Evolutionary conservation across 2,113 vertebrate species (phyloP), one percentile per base, ranked within the genome.

Genomic region (Sebastes fasciatus): DNA sequence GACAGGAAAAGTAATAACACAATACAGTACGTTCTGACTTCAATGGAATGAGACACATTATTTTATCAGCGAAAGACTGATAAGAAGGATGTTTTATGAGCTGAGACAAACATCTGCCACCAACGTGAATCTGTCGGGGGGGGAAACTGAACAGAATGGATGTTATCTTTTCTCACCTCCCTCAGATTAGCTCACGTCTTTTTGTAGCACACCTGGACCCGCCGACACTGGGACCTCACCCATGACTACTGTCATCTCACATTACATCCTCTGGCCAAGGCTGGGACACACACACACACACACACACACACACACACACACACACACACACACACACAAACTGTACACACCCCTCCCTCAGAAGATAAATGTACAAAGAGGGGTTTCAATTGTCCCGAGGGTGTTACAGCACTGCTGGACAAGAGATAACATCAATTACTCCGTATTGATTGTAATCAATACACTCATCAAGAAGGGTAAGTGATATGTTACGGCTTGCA

Each of bases 391-490:
- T 46, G 17, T 83, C 75, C 68, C 40, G 0, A 52, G 71, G 76
- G 62, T 84, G 21, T 89, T 75, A 46, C 60, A 78, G 62, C 75
- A 68, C 57, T 16, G 45, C 63, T 55, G 48, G 82, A 79, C 77
- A 78, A 49, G 64, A 88, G 49, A 51, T 7, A 58, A 83, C 77
- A 86, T 66, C 43, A 77, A 54, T 90, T 80, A 76, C 13, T 70
- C 34, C 49, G 73, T 82, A 76, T 48, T 86, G 67, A 88, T 58
- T 90, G 86, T 84, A 89, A 86, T 92, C 77, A 90, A 91, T 86
- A 83, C 85, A 61, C 48, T 86, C 67, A 79, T 87, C 63, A 85
- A 73, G 13, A 60, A 13, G 74, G 43, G 14, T 45, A 48, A 45
- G 79, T 26, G 62, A 79, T 84, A 8, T 73, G 21, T 81, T 69